Base-by-base conservation (phyloP, 2,888 invertebrate species). In the Cordilura impudica region DNA sequence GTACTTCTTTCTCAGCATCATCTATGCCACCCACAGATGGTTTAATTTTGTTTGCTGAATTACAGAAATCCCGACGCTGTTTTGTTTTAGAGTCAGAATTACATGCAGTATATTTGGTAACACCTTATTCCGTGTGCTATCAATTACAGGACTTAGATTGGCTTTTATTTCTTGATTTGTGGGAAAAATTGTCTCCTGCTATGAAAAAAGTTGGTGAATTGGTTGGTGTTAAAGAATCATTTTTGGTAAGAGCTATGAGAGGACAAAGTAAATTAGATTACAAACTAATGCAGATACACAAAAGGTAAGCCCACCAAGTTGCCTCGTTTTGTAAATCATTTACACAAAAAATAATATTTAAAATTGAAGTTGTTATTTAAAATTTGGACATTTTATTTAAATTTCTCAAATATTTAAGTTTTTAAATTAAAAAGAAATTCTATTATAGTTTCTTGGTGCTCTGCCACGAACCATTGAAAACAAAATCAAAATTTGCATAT, bases 1-100 rank as follows among this genome's bases (percentile, higher is more conserved):
- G 12, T 47, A 6, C 18, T n/a, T 16, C 6, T 53, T n/a, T 4
- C 75, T 51, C 43, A 87, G 92, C 97, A 18, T 97, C 98, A 0
- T 96, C 98, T 0, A 93, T 99, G 90, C 94, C 97, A n/a, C 98
- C 99, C 0, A 95, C 95, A 87, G 98, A 99, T 88, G 98, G 97
- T 0, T 91, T 98, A 7, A 92, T 94, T 16, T 92, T 99, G 47
- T 96, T 98, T 87, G 92, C 94, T 80, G 99, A 99, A 89, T 89
- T 99, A 23, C 95, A 97, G 88, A 95, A 94, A 88, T 97, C 98
- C 0, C 92, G 97, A 7, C 94, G 95, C 84, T 95, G 96, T 86
- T 94, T 99, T 87, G 97, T 97, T 0, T 90, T 99, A 10, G 97
- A 98, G 87, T 96, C 96, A 67, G 99, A 99, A 85, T 91, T 99